Base-by-base conservation (phyloP, 2,113 vertebrate species). In the Herpetotheres cachinnans region DNA sequence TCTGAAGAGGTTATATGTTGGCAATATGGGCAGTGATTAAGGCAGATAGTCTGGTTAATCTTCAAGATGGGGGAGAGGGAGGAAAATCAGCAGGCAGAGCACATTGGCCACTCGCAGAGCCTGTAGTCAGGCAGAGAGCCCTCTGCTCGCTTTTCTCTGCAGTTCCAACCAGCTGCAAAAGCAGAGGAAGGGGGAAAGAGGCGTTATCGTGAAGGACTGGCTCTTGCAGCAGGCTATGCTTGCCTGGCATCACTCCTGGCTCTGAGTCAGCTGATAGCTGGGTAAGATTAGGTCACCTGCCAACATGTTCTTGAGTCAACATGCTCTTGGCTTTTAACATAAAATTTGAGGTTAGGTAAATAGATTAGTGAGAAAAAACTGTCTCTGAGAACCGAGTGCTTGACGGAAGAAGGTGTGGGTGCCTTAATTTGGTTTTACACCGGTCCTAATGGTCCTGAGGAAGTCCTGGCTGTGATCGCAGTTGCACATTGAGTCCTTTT, bases 281-380 rank as follows among this genome's bases (percentile, higher is more conserved):
- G 52, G 78, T 82, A 85, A 91, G 93, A 93, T 90, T 82, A 80
- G 90, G 92, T 96, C 93, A 93, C 40, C 54, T 82, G 87, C 84
- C 87, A 94, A 76, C 27, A 42, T 30, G 24, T 66, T 94, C 74
- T 72, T 87, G 82, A 92, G 63, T 92, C 82, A 93, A 87, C 86
- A 58, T 54, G 56, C 70, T 81, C 47, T 76, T 95, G 74, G 66
- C 77, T 94, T 94, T 95, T 88, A 93, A 62, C 1, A 0, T 85
- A 65, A 69, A 71, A 87, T 72, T 69, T 89, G 52, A 85, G 73
- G 56, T 86, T 91, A 93, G n/a, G 69, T 82, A 88, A 88, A 96
- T 54, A 86, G 74, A 80, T 90, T 62, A 82, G 65, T 40, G 52
- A 87, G 61, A 74, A 70, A 89, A 94, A 94, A 30, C 72, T 44